Evolutionary conservation across 2,888 invertebrate species (phyloP).

Genomic region (Eilema griseolum): DNA sequence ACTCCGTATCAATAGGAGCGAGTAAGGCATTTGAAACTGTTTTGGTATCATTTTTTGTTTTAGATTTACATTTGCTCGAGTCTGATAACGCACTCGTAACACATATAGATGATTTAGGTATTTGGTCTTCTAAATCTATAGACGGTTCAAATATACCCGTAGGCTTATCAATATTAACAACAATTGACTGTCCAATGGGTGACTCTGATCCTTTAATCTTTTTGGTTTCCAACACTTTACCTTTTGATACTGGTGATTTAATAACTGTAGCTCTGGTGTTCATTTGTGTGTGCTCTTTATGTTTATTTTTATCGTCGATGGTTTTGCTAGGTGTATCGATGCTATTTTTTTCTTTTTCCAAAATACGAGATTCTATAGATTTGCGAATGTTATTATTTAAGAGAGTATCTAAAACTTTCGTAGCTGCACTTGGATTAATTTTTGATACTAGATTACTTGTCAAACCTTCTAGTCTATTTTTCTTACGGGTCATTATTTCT

Average conservation of each 20-base stretch:
- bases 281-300: slow-evolving; percentile 74
- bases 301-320: slow-evolving; percentile 71
- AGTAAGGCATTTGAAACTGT: slow-evolving; percentile 61
- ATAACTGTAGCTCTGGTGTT: slow-evolving; percentile 86
- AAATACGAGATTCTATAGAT: slow-evolving; percentile 82
- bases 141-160: slow-evolving; percentile 91
- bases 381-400: slow-evolving; percentile 83
- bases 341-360: slow-evolving; percentile 77
- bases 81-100: slow-evolving; percentile 74
- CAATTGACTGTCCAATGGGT: slow-evolving; percentile 62
- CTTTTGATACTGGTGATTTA: slow-evolving; percentile 86
- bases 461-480: slow-evolving; percentile 88
- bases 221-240: slow-evolving; percentile 80
- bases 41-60: slow-evolving; percentile 67
- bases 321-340: slow-evolving; percentile 61
- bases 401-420: slow-evolving; percentile 83
- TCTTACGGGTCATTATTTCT: slow-evolving; percentile 88
- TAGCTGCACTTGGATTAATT: slow-evolving; percentile 85
- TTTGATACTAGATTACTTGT: slow-evolving; percentile 88
- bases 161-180: slow-evolving; percentile 84
- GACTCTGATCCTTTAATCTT: slow-evolving; percentile 72
- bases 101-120: slow-evolving; percentile 87
- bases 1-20: slow-evolving; percentile 75
- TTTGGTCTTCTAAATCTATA: slow-evolving; percentile 89
- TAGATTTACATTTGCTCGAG: slow-evolving; percentile 74